Evolutionary conservation across 2,797 vertebrate species (phyloP), one percentile per base, ranked within the genome.

Genomic region (Anabacerthia variegaticeps): DNA sequence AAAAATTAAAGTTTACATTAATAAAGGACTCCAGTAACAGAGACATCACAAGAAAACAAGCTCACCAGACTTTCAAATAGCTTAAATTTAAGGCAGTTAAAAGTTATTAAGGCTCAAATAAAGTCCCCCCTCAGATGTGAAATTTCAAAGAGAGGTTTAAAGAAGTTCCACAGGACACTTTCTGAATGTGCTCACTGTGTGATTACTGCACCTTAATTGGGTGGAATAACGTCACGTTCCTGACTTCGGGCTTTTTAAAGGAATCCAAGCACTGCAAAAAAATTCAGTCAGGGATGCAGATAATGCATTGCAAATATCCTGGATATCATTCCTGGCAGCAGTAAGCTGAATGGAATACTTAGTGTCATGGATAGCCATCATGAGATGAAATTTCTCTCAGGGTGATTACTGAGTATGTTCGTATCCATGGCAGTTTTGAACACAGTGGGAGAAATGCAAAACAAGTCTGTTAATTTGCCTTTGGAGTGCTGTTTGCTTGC

Each of bases 391-490:
- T 20, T 54, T 71, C 71, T 82, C 61, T 51, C 44, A 37, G 39
- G 56, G n/a, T 73, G 51, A 51, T 90, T 83, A 83, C 59, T 77
- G 74, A 84, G 22, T 61, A 72, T 1, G 4, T 87, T 80, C 48
- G 54, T 73, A 72, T 41, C 49, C 83, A 39, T 5, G 17, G 46
- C 34, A 58, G 23, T 91, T 83, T 54, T 32, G 63, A 97, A 92
- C 24, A 71, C 73, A 89, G 49, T 23, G 61, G 73, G 87, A 96
- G 39, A 95, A 93, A 89, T 48, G 68, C 61, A 93, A 89, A 96
- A 71, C 1, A 58, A n/a, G 36, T 85, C 13, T 8, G 52, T 52
- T 94, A 93, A 79, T 63, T 49, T 85, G 89, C 23, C 51, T 65
- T 89, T 83, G 68, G 80, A 54, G 36, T 58, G 67, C 79, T 78